Conservation (phyloP, 1,140 invertebrate genomes). For the Aphaenogaster rudis region DNA sequence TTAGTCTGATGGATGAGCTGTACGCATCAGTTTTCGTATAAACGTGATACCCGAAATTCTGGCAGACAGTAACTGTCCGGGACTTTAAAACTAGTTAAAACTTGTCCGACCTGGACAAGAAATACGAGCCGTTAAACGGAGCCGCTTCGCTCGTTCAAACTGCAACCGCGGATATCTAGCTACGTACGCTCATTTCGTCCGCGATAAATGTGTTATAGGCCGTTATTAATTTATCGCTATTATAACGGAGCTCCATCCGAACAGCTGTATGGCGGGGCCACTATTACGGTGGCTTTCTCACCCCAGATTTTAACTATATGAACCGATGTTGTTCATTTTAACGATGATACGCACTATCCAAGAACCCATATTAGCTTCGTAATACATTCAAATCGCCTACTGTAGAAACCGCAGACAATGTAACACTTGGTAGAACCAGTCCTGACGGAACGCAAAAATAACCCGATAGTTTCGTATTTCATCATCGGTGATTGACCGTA, state of each 20-base stretch:
- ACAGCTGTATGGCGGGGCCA: background rate
- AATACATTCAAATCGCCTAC: background rate
- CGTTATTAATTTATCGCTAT: slow-evolving; percentile 61
- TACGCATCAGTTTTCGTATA: slow-evolving; percentile 43
- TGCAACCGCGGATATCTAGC: background rate
- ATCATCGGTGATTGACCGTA: background rate
- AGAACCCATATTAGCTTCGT: slow-evolving; percentile 12
- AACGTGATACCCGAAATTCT: slow-evolving; percentile 52
- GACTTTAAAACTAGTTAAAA: slow-evolving; percentile 61
- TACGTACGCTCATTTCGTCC: slow-evolving; percentile 35
- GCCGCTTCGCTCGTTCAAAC: slow-evolving; percentile 23
- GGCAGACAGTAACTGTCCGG: slow-evolving; percentile 23
- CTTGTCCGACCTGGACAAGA: slow-evolving; percentile 33
- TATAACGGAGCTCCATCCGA: slow-evolving; percentile 15
- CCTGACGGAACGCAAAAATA: slow-evolving; percentile 8
- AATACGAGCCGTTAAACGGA: slow-evolving; percentile 61
- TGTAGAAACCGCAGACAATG: background rate
- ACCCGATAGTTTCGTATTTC: slow-evolving; percentile 2
- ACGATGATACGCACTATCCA: background rate
- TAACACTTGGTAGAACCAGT: slow-evolving; percentile 18
- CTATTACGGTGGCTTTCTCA: slow-evolving; percentile 3
- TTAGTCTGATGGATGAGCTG: slow-evolving; percentile 32
- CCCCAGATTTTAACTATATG: slow-evolving; percentile 19
- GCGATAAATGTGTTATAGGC: slow-evolving; percentile 27
- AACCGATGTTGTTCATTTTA: slow-evolving; percentile 20